A percentile compares a stretch with the other conserved stretches of the same genome.
Conservation (phyloP, 2,797 vertebrate genomes). For the Mormyrops boulengeri region DNA sequence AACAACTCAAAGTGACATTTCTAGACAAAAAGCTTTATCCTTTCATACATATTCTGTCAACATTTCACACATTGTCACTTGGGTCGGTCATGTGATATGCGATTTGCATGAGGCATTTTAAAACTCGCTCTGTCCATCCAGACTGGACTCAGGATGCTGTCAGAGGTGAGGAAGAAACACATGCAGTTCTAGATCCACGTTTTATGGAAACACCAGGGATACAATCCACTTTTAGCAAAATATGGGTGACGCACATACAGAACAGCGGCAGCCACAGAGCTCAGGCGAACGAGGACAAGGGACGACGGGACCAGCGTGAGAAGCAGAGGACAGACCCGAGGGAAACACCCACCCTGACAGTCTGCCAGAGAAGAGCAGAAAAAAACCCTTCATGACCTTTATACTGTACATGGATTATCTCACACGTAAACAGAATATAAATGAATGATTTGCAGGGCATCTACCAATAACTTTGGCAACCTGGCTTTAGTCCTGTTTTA, state of each 20-base stretch:
- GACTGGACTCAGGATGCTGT: neutral
- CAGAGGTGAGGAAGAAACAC: neutral
- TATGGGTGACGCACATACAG: neutral
- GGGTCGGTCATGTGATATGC: neutral
- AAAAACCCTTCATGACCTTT: neutral
- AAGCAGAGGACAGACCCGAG: neutral
- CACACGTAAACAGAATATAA: neutral
- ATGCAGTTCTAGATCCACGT: neutral
- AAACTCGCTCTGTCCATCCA: neutral
- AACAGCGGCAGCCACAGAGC: neutral
- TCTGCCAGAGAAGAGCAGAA: neutral
- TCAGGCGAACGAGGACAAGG: neutral
- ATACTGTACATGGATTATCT: neutral
- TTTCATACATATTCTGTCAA: neutral
- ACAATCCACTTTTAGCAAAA: neutral
- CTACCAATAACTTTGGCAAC: neutral
- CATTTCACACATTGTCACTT: neutral
- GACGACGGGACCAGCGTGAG: neutral
- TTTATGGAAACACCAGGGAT: neutral
- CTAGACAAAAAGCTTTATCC: neutral
- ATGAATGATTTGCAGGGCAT: neutral
- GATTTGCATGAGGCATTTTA: neutral
- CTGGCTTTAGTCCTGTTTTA: neutral
- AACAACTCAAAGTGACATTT: neutral
- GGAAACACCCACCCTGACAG: neutral